Evolutionary conservation across 2,113 vertebrate genomes (phyloP), one percentile per base, ranked within the genome.

Genomic region (Acanthisitta chloris): DNA sequence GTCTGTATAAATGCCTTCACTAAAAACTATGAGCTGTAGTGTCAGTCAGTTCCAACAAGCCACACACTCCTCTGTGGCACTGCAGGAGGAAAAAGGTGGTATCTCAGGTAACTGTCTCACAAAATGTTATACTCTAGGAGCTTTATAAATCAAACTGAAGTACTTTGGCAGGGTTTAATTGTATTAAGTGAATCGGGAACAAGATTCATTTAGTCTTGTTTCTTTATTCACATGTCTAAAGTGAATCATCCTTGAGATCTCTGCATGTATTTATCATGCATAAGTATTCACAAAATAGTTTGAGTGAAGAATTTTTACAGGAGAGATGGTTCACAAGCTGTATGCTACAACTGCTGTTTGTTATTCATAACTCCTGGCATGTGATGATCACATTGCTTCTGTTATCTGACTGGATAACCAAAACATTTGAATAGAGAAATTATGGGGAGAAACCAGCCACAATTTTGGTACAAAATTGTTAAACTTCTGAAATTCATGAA

Each of bases 91-190:
- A 58, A 65, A 62, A 91, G 31, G 20, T 57, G 31, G 14, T 64
- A 52, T 51, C 71, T 92, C 0, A 2, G 17, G 40, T 94, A 72
- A 65, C 48, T 48, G 25, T 65, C 59, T 94, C 48, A 57, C 54
- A 88, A 82, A 90, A 45, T 14, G 10, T 80, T 76, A 49, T 52
- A 31, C 29, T 62, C 67, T 90, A 83, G 95, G 57, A 90, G 90
- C 84, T 83, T 96, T 92, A 83, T 94, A 94, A 97, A 93, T 96
- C 81, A 94, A 92, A 82, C 49, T 40, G 49, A 61, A 90, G 55
- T 93, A 66, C 78, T 90, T 85, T 54, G 71, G 49, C 0, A 0
- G 46, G 34, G 58, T 85, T 90, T 91, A 92, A 86, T 91, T 95
- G 91, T 94, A 92, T 91, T 91, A 86, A 89, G 70, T 93, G 92